Evolutionary conservation across 2,888 invertebrate genomes (phyloP).

Genomic region (Andrena bucephala): DNA sequence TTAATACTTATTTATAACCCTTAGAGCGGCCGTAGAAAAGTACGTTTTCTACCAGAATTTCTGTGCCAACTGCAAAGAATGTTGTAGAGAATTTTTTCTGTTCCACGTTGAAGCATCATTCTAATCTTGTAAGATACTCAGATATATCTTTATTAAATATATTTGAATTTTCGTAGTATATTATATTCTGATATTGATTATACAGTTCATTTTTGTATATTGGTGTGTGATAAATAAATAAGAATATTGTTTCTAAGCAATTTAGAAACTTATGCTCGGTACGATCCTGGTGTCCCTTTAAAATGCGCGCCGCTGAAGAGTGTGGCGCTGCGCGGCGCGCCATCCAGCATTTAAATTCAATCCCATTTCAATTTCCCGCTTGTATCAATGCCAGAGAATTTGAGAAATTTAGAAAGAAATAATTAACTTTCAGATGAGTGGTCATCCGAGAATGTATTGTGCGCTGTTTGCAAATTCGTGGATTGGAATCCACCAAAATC

Average conservation of each 20-base stretch:
- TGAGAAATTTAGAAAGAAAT: too few relatives aligned
- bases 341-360: too few relatives aligned
- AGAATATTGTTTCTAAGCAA: constrained; percentile 85
- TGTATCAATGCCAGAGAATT: too few relatives aligned
- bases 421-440: too few relatives aligned
- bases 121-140: constrained; percentile 85
- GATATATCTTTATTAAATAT: constrained; percentile 84
- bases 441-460: too few relatives aligned
- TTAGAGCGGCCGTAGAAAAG: constrained; percentile 76
- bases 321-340: too few relatives aligned
- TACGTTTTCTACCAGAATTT: constrained; percentile 84
- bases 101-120: constrained; percentile 82
- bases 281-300: background rate
- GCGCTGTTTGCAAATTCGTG: too few relatives aligned
- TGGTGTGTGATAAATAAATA: constrained; percentile 85
- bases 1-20: constrained; percentile 84
- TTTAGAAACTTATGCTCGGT: constrained; percentile 47
- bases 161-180: constrained; percentile 84
- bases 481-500: too few relatives aligned
- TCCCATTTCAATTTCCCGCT: too few relatives aligned
- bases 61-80: constrained; percentile 84
- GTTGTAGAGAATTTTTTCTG: constrained; percentile 83
- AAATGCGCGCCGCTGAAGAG: background rate
- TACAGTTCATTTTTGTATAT: constrained; percentile 85
- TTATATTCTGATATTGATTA: constrained; percentile 85